These are phyloP conservation scores for Sciaenops ocellatus DNA, from an alignment of 2,797 vertebrate genomes.

Conservation along the genomic window DNA sequence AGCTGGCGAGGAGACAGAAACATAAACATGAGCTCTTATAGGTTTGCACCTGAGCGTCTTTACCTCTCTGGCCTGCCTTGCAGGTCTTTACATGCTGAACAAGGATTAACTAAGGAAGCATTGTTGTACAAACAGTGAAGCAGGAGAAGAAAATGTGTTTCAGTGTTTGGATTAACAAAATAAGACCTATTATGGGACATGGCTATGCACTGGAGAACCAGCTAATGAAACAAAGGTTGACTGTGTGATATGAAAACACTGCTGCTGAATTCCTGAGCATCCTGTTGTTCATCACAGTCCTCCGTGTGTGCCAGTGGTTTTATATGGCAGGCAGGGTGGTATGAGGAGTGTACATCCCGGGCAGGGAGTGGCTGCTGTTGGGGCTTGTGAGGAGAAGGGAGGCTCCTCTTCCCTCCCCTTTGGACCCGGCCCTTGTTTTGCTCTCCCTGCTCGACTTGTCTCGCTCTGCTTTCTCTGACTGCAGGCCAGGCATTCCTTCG, in stretches of 20 bases:
- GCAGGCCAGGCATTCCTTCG: slow-evolving; percentile 72
- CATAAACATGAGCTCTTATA: slow-evolving; percentile 16
- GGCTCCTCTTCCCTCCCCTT: slow-evolving; percentile 52
- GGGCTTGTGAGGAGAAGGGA: slow-evolving; percentile 70
- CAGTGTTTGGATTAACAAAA: slow-evolving; percentile 2
- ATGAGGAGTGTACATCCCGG: slow-evolving; percentile 42
- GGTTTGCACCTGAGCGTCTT: not conserved
- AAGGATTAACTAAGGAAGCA: not conserved
- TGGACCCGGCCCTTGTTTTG: slow-evolving; percentile 60
- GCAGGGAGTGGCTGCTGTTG: slow-evolving; percentile 73
- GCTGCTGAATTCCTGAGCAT: slow-evolving; percentile 32
- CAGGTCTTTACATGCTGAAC: slow-evolving; percentile 26
- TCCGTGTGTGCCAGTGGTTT: slow-evolving; percentile 28
- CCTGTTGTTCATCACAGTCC: slow-evolving; percentile 9
- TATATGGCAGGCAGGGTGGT: slow-evolving; percentile 14
- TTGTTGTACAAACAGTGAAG: not conserved
- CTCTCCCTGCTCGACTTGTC: slow-evolving; percentile 27
- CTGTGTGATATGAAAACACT: slow-evolving; percentile 15
- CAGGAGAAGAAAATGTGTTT: not conserved
- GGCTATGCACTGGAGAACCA: slow-evolving; percentile 3
- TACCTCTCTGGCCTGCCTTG: not conserved
- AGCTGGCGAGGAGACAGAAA: slow-evolving; percentile 81
- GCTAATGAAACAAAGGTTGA: slow-evolving; percentile 3
- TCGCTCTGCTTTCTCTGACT: slow-evolving; percentile 59
- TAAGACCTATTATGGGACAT: not conserved